Evolutionary conservation across 2,888 invertebrate species (phyloP).

Genomic region (Platynereis dumerilii): DNA sequence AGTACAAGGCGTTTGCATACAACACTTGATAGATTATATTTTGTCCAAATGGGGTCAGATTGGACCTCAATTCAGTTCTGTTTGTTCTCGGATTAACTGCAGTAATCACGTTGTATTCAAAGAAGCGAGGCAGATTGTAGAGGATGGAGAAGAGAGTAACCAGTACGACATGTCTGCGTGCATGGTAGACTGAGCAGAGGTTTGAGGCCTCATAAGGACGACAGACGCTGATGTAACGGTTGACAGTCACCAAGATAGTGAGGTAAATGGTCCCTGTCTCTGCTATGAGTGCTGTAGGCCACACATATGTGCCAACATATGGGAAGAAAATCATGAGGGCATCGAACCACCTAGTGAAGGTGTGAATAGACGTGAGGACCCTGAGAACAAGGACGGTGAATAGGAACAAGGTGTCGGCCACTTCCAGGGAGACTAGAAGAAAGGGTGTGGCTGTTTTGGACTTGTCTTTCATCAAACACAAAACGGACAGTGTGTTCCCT

Average conservation of each 20-base stretch:
- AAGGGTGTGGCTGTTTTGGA: constrained; percentile 42
- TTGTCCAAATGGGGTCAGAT: constrained; percentile 16
- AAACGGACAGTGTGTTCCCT: constrained; percentile 39
- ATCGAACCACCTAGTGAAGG: constrained; percentile 24
- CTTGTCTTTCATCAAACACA: constrained; percentile 37
- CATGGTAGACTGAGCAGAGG: constrained; percentile 37
- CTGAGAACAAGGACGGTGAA: constrained; percentile 36
- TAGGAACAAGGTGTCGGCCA: constrained; percentile 41
- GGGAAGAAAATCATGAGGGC: constrained; percentile 22
- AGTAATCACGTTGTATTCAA: constrained; percentile 34
- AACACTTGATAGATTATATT: constrained; percentile 36
- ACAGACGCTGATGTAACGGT: constrained; percentile 37
- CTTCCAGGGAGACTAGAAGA: constrained; percentile 35
- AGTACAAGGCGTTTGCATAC: constrained; percentile 37
- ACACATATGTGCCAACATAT: constrained; percentile 36
- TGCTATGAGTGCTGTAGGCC: constrained; percentile 34
- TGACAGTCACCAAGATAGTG: constrained; percentile 40
- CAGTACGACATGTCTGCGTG: constrained; percentile 34
- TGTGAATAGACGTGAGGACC: constrained; percentile 33
- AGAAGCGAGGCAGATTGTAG: constrained; percentile 41
- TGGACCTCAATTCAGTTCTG: background rate
- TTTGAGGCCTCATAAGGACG: constrained; percentile 36
- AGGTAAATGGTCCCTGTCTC: constrained; percentile 39
- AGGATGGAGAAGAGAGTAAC: constrained; percentile 32
- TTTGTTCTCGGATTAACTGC: constrained; percentile 9